Conservation (phyloP, 2,113 vertebrate species). For the Gopherus evgoodei region DNA sequence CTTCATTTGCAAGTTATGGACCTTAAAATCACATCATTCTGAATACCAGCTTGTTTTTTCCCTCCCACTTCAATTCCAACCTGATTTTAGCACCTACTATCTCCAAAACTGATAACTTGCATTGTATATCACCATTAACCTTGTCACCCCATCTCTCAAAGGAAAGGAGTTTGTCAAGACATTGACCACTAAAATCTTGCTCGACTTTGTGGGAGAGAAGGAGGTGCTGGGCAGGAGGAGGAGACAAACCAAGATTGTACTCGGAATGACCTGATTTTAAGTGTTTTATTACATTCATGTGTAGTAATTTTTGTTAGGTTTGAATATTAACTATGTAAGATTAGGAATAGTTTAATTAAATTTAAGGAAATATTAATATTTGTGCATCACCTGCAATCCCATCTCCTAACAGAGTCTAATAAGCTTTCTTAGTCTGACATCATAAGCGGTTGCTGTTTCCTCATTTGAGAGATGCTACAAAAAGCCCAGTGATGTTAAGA, state of each 20-base stretch:
- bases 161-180: neutral
- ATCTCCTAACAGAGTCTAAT: neutral
- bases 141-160: neutral
- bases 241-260: neutral
- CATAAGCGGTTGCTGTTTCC: neutral
- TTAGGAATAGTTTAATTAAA: constrained; percentile 19
- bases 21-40: neutral
- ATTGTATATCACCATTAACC: neutral
- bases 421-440: constrained; percentile 25
- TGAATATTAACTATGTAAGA: neutral
- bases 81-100: neutral
- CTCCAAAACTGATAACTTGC: neutral
- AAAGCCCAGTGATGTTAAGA: neutral
- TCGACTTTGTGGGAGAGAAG: neutral
- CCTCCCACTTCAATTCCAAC: neutral
- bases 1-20: neutral
- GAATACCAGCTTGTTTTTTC: neutral
- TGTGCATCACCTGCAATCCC: constrained; percentile 2
- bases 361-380: constrained; percentile 14
- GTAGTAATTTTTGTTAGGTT: neutral
- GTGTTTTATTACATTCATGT: neutral
- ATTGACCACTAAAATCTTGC: neutral
- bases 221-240: neutral
- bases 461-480: constrained; percentile 6
- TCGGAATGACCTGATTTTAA: neutral